Percentiles rank a stretch among this genome's conserved stretches.
Conservation (phyloP, 2,113 vertebrate genomes). For the Agelaius phoeniceus region DNA sequence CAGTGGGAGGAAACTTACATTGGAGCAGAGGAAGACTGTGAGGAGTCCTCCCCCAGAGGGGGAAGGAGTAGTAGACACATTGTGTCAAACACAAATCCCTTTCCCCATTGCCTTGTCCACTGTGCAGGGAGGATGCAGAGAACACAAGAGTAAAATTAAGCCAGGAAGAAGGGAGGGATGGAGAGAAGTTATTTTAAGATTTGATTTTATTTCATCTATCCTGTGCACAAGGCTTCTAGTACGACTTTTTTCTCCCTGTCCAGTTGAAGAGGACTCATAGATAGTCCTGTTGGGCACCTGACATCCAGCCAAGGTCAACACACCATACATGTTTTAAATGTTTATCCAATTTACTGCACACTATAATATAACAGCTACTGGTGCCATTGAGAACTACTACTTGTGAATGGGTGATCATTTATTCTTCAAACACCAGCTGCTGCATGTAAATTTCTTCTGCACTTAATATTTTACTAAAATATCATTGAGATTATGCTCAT, state of each 20-base stretch:
- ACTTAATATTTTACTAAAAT: not conserved
- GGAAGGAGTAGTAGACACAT: not conserved
- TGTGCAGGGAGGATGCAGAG: accelerated
- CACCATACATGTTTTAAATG: not conserved
- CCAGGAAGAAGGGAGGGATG: not conserved
- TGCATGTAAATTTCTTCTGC: not conserved
- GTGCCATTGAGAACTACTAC: not conserved
- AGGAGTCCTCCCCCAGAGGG: not conserved
- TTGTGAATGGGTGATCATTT: not conserved
- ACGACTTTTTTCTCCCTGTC: not conserved
- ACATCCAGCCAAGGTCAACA: not conserved
- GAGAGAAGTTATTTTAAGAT: not conserved
- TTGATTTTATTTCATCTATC: not conserved
- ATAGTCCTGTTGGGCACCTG: not conserved
- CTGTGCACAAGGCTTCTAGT: not conserved
- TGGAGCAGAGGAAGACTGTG: not conserved
- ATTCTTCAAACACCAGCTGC: not conserved
- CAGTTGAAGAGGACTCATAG: not conserved
- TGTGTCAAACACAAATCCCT: not conserved
- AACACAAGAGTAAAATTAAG: not conserved
- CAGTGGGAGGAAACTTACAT: accelerated
- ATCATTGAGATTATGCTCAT: not conserved
- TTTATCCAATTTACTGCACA: not conserved
- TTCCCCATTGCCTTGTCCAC: accelerated
- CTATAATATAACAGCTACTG: not conserved